Conservation (phyloP, 64 coral and sea anemone species). For the Orbicella faveolata region DNA sequence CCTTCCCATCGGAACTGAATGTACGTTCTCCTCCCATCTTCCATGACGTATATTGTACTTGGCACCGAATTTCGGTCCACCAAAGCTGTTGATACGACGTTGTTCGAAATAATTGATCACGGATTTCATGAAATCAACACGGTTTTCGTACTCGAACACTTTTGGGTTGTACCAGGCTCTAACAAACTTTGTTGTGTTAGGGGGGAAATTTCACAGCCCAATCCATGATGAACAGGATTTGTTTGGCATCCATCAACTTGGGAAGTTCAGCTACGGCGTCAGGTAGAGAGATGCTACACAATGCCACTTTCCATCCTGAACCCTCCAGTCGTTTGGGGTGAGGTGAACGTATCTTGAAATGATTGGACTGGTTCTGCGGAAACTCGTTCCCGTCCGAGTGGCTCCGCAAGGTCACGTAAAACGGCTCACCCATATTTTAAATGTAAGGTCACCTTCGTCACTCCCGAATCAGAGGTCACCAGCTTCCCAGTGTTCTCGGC, state of each 20-base stretch:
- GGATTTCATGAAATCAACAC: neutral
- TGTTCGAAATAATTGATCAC: neutral
- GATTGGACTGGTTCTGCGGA: too few species aligned
- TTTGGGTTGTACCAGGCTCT: neutral
- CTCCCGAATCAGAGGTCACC: too few species aligned
- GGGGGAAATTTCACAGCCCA: too few species aligned
- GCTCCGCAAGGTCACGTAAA: too few species aligned
- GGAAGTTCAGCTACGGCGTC: neutral
- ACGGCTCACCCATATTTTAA: too few species aligned
- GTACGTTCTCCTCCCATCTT: neutral
- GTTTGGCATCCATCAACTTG: neutral
- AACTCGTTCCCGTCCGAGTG: too few species aligned
- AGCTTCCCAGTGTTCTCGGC: too few species aligned
- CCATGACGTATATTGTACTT: neutral
- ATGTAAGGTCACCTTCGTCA: too few species aligned
- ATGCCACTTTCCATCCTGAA: neutral
- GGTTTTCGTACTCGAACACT: neutral
- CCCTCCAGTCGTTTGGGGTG: too few species aligned
- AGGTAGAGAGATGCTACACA: slow-evolving; percentile 23
- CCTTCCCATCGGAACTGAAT: neutral
- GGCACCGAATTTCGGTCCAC: neutral
- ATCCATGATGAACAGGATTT: too few species aligned
- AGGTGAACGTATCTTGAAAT: too few species aligned
- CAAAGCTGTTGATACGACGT: neutral
- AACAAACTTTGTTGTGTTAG: neutral